A percentile compares a stretch with the other conserved stretches of the same genome.
Evolutionary conservation across 2,113 vertebrate genomes (phyloP).

Genomic region (Campylorhamphus procurvoides): DNA sequence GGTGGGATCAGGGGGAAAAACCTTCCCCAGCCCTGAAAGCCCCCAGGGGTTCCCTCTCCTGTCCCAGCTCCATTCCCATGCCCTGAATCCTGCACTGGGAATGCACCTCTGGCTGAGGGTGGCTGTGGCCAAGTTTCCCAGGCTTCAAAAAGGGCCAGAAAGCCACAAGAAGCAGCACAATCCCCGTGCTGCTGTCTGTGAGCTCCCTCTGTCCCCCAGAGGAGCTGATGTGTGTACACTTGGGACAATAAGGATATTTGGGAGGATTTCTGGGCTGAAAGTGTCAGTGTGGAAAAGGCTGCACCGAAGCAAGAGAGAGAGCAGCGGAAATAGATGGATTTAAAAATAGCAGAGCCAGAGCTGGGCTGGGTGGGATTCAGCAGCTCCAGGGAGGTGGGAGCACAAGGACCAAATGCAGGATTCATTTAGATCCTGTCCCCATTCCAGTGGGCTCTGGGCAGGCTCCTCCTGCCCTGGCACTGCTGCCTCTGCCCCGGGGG

Average conservation of each 20-base stretch:
- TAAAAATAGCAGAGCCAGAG: neutral
- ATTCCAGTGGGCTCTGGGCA: neutral
- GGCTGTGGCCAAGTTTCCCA: neutral
- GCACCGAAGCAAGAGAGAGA: neutral
- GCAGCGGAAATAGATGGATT: neutral
- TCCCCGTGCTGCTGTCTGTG: neutral
- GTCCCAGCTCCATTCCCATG: neutral
- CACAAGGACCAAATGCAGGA: neutral
- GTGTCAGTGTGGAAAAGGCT: neutral
- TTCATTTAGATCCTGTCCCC: neutral
- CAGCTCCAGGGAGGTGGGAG: neutral
- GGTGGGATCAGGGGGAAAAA: neutral
- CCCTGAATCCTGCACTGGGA: conserved; percentile 4
- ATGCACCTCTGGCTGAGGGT: neutral
- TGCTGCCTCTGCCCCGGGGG: too few species aligned
- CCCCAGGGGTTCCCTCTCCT: neutral
- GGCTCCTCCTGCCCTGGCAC: neutral
- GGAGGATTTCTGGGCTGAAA: neutral
- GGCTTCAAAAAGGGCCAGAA: neutral
- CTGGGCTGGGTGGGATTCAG: neutral
- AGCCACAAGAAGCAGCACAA: neutral
- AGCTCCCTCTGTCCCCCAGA: neutral
- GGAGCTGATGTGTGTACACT: neutral
- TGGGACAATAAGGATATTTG: neutral
- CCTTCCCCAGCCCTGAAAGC: neutral